Conservation (phyloP, 2,888 invertebrate genomes). For the Lasiommata megera region DNA sequence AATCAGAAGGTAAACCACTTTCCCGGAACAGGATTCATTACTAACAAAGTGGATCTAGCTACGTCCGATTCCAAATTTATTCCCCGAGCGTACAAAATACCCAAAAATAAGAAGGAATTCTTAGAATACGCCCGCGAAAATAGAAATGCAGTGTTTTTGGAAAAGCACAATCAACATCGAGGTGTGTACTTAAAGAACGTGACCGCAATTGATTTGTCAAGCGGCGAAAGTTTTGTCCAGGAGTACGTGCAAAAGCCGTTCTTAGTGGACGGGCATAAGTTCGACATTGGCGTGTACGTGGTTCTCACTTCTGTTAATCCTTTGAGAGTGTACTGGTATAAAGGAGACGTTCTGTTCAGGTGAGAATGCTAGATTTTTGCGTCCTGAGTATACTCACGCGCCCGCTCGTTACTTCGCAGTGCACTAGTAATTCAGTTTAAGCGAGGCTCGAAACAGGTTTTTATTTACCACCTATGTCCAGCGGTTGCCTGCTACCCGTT, state of each 20-base stretch:
- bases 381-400: too few relatives aligned
- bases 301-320: conserved; percentile 95
- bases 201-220: conserved; percentile 85
- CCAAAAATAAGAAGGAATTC: conserved; percentile 86
- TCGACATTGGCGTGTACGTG: conserved; percentile 98
- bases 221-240: conserved; percentile 92
- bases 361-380: conserved; percentile 44
- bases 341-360: conserved; percentile 94
- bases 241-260: conserved; percentile 94
- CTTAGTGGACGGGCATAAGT: conserved; percentile 95
- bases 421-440: too few relatives aligned
- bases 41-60: conserved; percentile 94
- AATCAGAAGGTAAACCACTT: conserved; percentile 95
- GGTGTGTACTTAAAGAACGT: conserved; percentile 89
- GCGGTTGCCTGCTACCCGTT: too few relatives aligned
- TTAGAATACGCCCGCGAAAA: conserved; percentile 84
- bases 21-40: conserved; percentile 95
- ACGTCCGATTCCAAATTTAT: conserved; percentile 89
- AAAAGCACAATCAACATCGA: conserved; percentile 95
- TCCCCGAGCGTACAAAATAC: conserved; percentile 94
- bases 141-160: conserved; percentile 89
- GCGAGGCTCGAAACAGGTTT: too few relatives aligned
- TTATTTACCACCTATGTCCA: too few relatives aligned
- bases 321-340: conserved; percentile 92
- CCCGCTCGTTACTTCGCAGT: too few relatives aligned